These are phyloP conservation scores for Aporrectodea caliginosa DNA, from an alignment of 1,140 invertebrate genomes.

Conservation along the genomic window DNA sequence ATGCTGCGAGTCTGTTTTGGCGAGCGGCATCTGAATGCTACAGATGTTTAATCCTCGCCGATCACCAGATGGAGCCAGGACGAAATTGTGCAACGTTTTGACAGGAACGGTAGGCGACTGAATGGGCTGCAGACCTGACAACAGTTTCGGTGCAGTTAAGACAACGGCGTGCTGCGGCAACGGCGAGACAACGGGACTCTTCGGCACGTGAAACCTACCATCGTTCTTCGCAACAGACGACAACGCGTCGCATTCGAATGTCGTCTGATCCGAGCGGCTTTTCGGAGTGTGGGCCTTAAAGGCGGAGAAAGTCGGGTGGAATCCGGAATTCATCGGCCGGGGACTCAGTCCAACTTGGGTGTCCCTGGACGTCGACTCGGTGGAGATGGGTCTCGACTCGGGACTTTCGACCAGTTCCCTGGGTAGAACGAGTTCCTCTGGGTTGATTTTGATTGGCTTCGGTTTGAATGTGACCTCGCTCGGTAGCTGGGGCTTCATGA, in stretches of 20 bases:
- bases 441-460: slow-evolving; percentile 66
- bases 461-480: slow-evolving; percentile 71
- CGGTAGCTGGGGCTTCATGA: slow-evolving; percentile 49
- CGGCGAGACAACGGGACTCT: not conserved
- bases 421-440: slow-evolving; percentile 20
- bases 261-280: slow-evolving; percentile 17
- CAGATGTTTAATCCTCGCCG: not conserved
- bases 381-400: slow-evolving; percentile 10
- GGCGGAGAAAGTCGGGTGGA: slow-evolving; percentile 47
- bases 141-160: not conserved
- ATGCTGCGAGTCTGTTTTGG: not conserved
- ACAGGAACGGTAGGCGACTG: not conserved
- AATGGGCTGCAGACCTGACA: not conserved
- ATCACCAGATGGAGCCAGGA: not conserved
- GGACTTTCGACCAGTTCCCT: slow-evolving; percentile 28
- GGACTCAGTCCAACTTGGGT: slow-evolving; percentile 37
- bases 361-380: slow-evolving; percentile 14
- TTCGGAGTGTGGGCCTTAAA: slow-evolving; percentile 45
- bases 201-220: not conserved
- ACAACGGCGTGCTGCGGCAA: not conserved
- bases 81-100: not conserved
- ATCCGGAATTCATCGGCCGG: slow-evolving; percentile 48
- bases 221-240: slow-evolving; percentile 8
- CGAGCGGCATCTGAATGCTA: not conserved
- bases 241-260: not conserved